Evolutionary conservation across 1,140 invertebrate genomes (phyloP).

Genomic region (Elysia chlorotica): DNA sequence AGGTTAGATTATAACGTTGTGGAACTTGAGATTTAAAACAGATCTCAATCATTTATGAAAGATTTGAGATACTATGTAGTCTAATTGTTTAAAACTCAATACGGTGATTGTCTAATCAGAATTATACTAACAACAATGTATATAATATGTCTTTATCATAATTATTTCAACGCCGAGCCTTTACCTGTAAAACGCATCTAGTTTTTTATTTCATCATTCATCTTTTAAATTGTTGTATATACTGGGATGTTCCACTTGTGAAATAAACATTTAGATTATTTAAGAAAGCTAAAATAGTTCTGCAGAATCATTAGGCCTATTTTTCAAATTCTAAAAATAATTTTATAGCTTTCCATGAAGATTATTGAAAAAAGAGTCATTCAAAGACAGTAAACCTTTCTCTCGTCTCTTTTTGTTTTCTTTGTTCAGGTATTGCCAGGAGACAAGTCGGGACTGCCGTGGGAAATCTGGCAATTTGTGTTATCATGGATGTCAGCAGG

Average conservation of each 20-base stretch:
- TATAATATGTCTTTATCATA: too few relatives aligned
- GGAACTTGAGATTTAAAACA: too few relatives aligned
- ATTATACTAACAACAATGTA: too few relatives aligned
- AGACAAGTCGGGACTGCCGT: conserved; percentile 48
- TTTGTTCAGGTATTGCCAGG: conserved; percentile 38
- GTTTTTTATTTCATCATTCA: too few relatives aligned
- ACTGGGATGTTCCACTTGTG: not conserved
- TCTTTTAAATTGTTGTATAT: not conserved
- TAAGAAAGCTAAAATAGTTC: not conserved
- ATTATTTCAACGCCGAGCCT: too few relatives aligned
- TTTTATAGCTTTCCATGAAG: not conserved
- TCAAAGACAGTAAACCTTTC: not conserved
- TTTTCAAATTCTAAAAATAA: not conserved
- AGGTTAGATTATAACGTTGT: too few relatives aligned
- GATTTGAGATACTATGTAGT: too few relatives aligned
- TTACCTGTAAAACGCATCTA: too few relatives aligned
- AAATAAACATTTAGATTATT: not conserved
- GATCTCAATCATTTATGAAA: too few relatives aligned
- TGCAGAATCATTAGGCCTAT: not conserved
- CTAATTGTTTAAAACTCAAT: too few relatives aligned
- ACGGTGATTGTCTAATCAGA: too few relatives aligned
- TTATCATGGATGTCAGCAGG: conserved; percentile 43
- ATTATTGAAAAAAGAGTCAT: not conserved
- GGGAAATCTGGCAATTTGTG: conserved; percentile 54
- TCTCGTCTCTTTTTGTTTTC: not conserved